Evolutionary conservation across 2,797 vertebrate genomes (phyloP).

Genomic region (Buphagus erythrorhynchus): DNA sequence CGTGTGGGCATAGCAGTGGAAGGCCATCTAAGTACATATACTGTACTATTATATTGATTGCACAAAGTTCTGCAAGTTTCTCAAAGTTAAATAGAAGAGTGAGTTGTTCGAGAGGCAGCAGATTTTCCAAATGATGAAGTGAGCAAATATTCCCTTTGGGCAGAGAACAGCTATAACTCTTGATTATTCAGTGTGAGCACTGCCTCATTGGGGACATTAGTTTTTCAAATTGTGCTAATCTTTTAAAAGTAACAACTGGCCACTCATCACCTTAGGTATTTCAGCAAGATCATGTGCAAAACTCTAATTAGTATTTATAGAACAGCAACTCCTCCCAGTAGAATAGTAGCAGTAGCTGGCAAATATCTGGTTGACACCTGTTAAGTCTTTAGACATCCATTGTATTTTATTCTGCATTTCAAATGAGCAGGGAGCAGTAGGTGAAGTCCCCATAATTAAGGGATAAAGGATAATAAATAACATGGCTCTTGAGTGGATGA

Average conservation of each 20-base stretch:
- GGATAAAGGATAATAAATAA: constrained; percentile 63
- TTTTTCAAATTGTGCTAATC: constrained; percentile 75
- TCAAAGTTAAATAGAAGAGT: constrained; percentile 70
- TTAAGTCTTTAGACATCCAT: constrained; percentile 64
- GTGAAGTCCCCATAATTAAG: constrained; percentile 58
- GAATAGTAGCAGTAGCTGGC: constrained; percentile 60
- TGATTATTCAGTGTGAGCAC: constrained; percentile 74
- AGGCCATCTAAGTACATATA: not conserved
- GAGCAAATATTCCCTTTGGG: constrained; percentile 71
- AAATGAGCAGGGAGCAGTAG: constrained; percentile 56
- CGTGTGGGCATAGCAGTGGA: not conserved
- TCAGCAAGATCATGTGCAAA: constrained; percentile 71
- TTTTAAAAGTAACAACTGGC: constrained; percentile 78
- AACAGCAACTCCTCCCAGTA: constrained; percentile 66
- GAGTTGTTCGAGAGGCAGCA: constrained; percentile 64
- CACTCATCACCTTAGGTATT: constrained; percentile 76
- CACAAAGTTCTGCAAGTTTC: constrained; percentile 63
- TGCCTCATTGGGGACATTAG: constrained; percentile 74
- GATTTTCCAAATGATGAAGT: constrained; percentile 76
- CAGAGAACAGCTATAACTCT: constrained; percentile 69
- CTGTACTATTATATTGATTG: not conserved
- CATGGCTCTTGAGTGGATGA: constrained; percentile 31
- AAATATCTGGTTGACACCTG: constrained; percentile 69
- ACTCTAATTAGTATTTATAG: constrained; percentile 77
- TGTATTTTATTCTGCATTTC: constrained; percentile 67